Base-by-base conservation (phyloP, 23 tunicate genomes). In the Halocynthia roretzi region DNA sequence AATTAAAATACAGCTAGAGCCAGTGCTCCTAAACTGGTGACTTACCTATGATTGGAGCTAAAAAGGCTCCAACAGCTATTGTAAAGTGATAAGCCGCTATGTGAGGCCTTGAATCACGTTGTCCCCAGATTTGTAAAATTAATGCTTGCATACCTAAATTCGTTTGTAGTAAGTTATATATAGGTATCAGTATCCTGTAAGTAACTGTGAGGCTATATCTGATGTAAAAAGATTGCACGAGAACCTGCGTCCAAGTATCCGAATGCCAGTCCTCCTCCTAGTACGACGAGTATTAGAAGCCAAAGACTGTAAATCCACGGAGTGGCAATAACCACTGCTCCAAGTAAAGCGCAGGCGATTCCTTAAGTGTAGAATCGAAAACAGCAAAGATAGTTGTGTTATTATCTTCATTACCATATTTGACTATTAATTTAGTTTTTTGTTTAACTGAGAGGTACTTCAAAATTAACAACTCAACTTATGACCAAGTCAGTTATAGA, bases 31-130 rank as follows among this genome's bases (percentile, higher is more conserved):
- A 0, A 17, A 8, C 0, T 5, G 62, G 10, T 7, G 22, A 51
- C 71, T 18, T 48, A 92, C 98, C 98, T 15, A 92, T 72, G 5
- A 92, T 62, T 18, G 98, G 98, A 0, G 98, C 98, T 23, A 92
- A 80, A 58, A 92, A 92, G 8, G 98, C 98, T 11, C 98, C 98
- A 49, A 92, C 68, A 6, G 98, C 88, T 53, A 92, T 92, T 55
- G 86, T 78, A 55, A 92, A 92, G 72, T 92, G 98, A 65, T 86
- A 92, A 74, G 93, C 98, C 6, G 98, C 90, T 18, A 92, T 92
- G 9, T 82, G 69, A 11, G 87, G 83, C 50, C 98, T 64, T 14
- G 98, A 92, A 31, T 86, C 80, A 62, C 83, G 78, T 74, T 86
- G 92, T 9, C 98, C 98, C 98, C 98, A 92, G 10, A 83, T 20